phyloP scores from a whole-genome alignment of 2,888 invertebrate species.

The Phytoseiulus persimilis region DNA sequence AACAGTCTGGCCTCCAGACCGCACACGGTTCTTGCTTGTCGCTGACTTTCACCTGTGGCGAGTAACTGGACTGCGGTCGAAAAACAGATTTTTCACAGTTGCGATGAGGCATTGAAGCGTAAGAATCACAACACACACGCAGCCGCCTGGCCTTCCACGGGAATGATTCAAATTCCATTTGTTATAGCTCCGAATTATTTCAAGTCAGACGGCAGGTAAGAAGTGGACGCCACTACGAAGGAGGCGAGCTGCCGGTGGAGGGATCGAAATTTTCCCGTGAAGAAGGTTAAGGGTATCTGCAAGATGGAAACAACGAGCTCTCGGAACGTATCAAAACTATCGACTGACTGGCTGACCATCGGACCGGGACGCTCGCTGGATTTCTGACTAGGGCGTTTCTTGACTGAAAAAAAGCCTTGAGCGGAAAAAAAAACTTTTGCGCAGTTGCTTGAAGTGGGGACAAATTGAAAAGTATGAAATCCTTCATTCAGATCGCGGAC shows the following conservation, averaged over 20 bases:
- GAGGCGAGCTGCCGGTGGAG: not conserved
- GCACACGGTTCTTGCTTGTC: not conserved
- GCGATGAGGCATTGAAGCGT: not conserved
- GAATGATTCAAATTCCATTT: not conserved
- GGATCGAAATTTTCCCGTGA: not conserved
- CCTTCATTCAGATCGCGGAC: not conserved
- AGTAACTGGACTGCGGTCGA: not conserved
- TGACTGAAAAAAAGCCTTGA: not conserved
- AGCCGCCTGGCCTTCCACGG: not conserved
- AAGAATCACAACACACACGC: not conserved
- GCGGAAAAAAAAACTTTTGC: not conserved
- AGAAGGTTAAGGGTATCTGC: not conserved
- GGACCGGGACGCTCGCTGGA: not conserved
- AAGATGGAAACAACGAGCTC: not conserved
- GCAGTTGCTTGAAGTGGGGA: not conserved
- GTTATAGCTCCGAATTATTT: not conserved
- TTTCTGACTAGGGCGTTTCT: not conserved
- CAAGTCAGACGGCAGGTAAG: not conserved
- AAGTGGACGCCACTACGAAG: not conserved
- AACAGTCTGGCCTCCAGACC: not conserved
- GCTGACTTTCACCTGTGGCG: not conserved
- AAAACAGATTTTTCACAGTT: not conserved
- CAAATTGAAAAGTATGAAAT: not conserved
- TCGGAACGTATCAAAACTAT: not conserved
- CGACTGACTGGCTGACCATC: not conserved